Base-by-base conservation (phyloP, 2,797 vertebrate genomes). In the Menidia menidia region DNA sequence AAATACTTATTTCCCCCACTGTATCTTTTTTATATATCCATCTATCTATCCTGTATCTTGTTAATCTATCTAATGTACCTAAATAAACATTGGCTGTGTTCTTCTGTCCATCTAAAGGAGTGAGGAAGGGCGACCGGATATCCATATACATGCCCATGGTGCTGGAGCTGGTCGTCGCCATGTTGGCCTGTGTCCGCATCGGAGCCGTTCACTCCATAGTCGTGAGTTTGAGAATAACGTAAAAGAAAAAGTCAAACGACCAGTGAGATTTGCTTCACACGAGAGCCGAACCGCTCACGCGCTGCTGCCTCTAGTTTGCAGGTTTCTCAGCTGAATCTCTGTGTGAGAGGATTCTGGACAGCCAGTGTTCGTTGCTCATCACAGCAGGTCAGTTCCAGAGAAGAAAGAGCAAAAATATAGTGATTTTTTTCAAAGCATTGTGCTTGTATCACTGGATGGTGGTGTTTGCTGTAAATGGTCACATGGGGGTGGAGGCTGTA, bases 111-210 rank as follows among this genome's bases (percentile, higher is more conserved):
- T 59, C 3, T 59, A 0, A 69, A 99, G 98, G 97, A 0, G 91
- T 99, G 84, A 96, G 93, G 78, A 99, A 99, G 81, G 98, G 98
- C 0, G 97, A 99, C 80, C 89, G 96, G 0, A 89, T 99, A 54
- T 97, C 98, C 82, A 96, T 99, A 71, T 99, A 99, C 90, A 95
- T 99, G 96, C 98, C 98, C 1, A 99, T 99, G 98, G 96, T 99
- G 75, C 91, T 97, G 52, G 97, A 99, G 85, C 93, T 99, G 64
- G 96, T 99, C 59, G 87, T 98, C 0, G 97, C 97, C 77, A 99
- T 99, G 98, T 88, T 99, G 6, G 97, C 97, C 4, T 99, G 98
- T 30, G 95, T 92, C 61, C 96, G 98, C 64, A 95, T 99, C 51
- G 98, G 98, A 67, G 98, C 96, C 0, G 87, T 98, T 53, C 98